A percentile compares a stretch with the other conserved stretches of the same genome.
These are phyloP conservation scores for Sebastes diaconus DNA, from an alignment of 2,797 vertebrate genomes.

Conservation along the genomic window DNA sequence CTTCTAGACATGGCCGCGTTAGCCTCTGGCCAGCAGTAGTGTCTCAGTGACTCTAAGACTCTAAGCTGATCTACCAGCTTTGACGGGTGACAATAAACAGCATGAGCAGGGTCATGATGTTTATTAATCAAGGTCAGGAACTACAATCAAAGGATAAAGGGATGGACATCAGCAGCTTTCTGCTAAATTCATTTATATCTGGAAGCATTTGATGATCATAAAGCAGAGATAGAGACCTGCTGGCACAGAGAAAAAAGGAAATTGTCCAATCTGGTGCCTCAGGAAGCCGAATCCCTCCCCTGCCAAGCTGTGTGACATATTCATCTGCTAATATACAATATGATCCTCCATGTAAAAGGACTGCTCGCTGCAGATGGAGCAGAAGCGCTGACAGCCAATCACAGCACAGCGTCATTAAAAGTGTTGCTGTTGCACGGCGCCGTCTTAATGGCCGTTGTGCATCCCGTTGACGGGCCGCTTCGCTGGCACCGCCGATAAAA, in stretches of 20 bases:
- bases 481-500: conserved; percentile 34
- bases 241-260: conserved; percentile 14
- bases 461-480: conserved; percentile 20
- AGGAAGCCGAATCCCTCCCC: not conserved
- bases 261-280: conserved; percentile 14
- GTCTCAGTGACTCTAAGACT: too few species aligned
- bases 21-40: too few species aligned
- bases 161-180: conserved; percentile 22
- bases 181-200: conserved; percentile 9
- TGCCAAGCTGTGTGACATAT: conserved; percentile 19
- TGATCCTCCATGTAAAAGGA: conserved; percentile 8
- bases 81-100: not conserved
- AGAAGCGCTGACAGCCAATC: conserved; percentile 58
- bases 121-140: conserved; percentile 32
- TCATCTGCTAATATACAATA: conserved; percentile 28
- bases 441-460: conserved; percentile 29
- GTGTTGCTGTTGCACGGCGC: conserved; percentile 26
- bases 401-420: conserved; percentile 49
- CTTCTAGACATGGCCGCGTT: too few species aligned
- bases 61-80: not conserved
- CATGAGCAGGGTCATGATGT: conserved; percentile 20
- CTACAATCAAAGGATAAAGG: not conserved
- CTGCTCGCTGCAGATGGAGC: conserved; percentile 11
- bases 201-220: not conserved
- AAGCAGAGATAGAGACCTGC: conserved; percentile 5